A percentile compares a stretch with the other conserved stretches of the same genome.
Conservation (phyloP, 1,140 invertebrate species). For the Cotesia chilonis region DNA sequence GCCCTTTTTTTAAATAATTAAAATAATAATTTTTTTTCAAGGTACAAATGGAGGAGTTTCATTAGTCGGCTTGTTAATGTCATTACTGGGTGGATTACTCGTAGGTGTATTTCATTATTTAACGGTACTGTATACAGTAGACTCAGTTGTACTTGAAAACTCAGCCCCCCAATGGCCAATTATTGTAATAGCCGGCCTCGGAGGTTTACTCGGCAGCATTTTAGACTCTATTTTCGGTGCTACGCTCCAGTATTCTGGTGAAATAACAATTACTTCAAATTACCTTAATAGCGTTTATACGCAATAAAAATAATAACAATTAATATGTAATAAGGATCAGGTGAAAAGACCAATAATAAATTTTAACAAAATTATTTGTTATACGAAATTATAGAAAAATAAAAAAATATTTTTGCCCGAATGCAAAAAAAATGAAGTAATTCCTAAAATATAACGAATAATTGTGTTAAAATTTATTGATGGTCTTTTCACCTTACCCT, state of each 20-base stretch:
- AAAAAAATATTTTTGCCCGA: too few relatives aligned
- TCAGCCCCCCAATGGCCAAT: slow-evolving; percentile 85
- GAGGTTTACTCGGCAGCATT: slow-evolving; percentile 82
- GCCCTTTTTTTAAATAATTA: too few relatives aligned
- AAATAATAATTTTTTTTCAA: slow-evolving; percentile 48
- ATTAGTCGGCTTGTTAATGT: slow-evolving; percentile 75
- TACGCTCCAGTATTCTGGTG: slow-evolving; percentile 86
- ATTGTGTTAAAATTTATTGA: too few relatives aligned
- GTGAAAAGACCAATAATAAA: too few relatives aligned
- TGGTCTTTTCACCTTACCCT: too few relatives aligned
- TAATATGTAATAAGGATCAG: too few relatives aligned
- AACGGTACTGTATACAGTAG: slow-evolving; percentile 72
- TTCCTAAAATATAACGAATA: too few relatives aligned
- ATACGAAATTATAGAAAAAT: too few relatives aligned
- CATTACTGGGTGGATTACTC: slow-evolving; percentile 76
- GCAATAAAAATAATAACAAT: too few relatives aligned
- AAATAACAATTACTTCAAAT: slow-evolving; percentile 13
- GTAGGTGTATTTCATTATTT: slow-evolving; percentile 81
- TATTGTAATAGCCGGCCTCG: slow-evolving; percentile 74
- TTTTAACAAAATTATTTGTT: too few relatives aligned
- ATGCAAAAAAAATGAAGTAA: too few relatives aligned
- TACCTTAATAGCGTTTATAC: too few relatives aligned
- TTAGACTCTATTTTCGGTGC: slow-evolving; percentile 88
- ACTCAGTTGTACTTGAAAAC: slow-evolving; percentile 67
- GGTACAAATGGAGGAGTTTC: slow-evolving; percentile 88